A percentile compares a stretch with the other conserved stretches of the same genome.
Evolutionary conservation across 2,113 vertebrate species (phyloP).

Genomic region (Cheilinus undulatus): DNA sequence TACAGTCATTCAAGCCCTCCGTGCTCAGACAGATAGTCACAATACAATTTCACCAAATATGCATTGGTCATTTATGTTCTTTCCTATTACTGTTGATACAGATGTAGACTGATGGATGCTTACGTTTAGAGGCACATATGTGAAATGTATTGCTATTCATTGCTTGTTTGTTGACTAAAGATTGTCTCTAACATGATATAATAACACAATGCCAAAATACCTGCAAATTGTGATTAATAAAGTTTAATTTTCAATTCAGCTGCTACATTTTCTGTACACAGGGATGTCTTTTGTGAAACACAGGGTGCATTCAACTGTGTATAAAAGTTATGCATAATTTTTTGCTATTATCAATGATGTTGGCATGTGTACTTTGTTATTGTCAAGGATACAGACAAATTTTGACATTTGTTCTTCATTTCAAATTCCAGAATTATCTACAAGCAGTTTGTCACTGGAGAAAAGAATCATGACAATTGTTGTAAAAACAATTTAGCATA

Average conservation of each 20-base stretch:
- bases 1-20: neutral
- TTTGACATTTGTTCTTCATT: no score
- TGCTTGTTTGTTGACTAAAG: neutral
- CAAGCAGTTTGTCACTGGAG: no score
- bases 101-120: conserved; percentile 75
- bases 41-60: conserved; percentile 69
- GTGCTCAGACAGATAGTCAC: conserved; percentile 11
- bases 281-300: neutral
- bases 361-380: neutral
- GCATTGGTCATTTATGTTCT: conserved; percentile 34
- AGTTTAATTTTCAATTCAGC: neutral
- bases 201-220: neutral
- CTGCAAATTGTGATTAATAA: no score
- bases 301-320: neutral
- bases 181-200: neutral
- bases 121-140: neutral
- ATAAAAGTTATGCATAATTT: no score
- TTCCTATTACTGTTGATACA: conserved; percentile 60
- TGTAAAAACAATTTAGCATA: no score
- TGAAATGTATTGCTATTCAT: no score
- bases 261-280: neutral
- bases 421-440: no score
- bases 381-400: no score
- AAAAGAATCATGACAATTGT: no score
- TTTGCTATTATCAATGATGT: neutral